A percentile compares a stretch with the other conserved stretches of the same genome.
phyloP scores from a whole-genome alignment of 2,113 vertebrate genomes.

The Oreochromis niloticus region DNA sequence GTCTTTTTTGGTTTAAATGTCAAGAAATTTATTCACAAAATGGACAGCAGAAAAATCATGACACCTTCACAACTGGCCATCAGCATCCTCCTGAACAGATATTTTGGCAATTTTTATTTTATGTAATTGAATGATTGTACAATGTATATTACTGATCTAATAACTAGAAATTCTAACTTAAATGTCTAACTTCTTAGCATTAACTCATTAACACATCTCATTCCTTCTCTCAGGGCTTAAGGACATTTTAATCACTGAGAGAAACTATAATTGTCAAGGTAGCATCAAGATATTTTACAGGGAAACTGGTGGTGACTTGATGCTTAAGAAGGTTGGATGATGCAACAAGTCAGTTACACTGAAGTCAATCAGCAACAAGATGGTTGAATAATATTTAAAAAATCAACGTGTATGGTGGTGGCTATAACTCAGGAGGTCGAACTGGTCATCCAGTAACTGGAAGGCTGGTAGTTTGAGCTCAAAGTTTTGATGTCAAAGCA shows the following conservation, averaged over 20 bases:
- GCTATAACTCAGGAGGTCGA: neutral
- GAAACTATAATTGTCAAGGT: neutral
- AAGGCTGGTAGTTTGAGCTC: neutral
- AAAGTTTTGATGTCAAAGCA: neutral
- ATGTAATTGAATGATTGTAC: neutral
- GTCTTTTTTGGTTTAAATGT: neutral
- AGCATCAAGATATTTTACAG: neutral
- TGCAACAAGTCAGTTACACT: neutral
- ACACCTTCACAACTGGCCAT: constrained; percentile 51
- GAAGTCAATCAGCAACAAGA: neutral
- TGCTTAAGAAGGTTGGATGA: neutral
- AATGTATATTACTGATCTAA: neutral
- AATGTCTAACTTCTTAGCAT: neutral
- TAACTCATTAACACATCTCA: neutral
- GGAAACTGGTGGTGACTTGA: neutral
- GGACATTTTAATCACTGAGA: neutral
- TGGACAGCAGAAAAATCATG: constrained; percentile 38
- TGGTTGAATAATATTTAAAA: neutral
- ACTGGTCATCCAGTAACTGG: neutral
- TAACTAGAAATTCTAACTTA: neutral
- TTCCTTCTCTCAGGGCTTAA: neutral
- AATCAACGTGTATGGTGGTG: neutral
- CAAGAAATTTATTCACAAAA: neutral
- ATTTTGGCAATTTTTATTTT: constrained; percentile 25
- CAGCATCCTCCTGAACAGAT: constrained; percentile 63